A percentile compares a stretch with the other conserved stretches of the same genome.
These are phyloP conservation scores for Pammene aurita DNA, from an alignment of 2,888 invertebrate species.

Conservation along the genomic window DNA sequence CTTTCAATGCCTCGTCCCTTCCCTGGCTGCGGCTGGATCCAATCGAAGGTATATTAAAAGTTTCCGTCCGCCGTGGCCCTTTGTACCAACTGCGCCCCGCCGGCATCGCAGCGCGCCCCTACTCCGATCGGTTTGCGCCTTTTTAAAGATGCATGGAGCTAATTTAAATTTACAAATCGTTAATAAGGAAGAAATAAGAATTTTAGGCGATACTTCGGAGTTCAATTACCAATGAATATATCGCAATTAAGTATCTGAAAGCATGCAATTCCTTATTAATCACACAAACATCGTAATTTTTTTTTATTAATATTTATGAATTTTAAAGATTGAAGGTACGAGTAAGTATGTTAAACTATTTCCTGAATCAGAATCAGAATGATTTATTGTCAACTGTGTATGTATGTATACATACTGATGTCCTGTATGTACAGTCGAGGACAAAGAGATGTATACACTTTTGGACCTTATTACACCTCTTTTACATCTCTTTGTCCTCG, in stretches of 20 bases:
- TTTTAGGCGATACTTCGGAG: neutral
- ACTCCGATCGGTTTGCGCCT: slow-evolving; percentile 57
- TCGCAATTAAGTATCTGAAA: neutral
- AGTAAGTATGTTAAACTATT: too few species aligned
- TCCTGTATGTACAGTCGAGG: too few species aligned
- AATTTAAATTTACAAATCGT: slow-evolving; percentile 56
- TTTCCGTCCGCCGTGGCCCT: slow-evolving; percentile 72
- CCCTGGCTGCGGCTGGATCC: slow-evolving; percentile 73
- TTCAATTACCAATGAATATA: neutral
- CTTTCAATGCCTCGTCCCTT: slow-evolving; percentile 62
- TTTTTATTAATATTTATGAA: too few species aligned
- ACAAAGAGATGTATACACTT: too few species aligned
- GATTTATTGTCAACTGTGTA: too few species aligned
- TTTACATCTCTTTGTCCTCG: too few species aligned
- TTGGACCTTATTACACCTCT: too few species aligned
- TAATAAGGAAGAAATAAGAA: slow-evolving; percentile 20
- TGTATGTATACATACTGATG: too few species aligned
- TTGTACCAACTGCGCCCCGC: slow-evolving; percentile 62
- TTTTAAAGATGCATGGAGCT: slow-evolving; percentile 61
- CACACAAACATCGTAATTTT: too few species aligned
- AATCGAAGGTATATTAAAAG: slow-evolving; percentile 82
- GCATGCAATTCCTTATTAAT: too few species aligned
- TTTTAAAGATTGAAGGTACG: too few species aligned
- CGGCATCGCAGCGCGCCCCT: slow-evolving; percentile 51
- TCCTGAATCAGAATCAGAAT: too few species aligned